Percentiles rank a stretch among this genome's conserved stretches.
These are phyloP conservation scores for Tromatobia lineatoria DNA, from an alignment of 2,888 invertebrate genomes.

Conservation along the genomic window DNA sequence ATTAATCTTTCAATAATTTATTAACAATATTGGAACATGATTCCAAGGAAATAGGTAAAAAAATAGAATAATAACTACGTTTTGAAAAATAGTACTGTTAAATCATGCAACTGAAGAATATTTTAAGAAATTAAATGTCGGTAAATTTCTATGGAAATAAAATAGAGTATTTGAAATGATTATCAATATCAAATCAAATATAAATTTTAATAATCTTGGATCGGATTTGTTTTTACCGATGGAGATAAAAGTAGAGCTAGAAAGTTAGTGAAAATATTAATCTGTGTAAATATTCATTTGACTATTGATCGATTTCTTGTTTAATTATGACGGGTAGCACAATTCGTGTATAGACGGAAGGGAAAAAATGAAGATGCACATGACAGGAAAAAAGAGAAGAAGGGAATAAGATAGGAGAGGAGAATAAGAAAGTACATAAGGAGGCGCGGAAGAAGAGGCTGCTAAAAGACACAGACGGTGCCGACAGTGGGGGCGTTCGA, in stretches of 20 bases:
- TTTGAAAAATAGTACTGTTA: too few relatives aligned
- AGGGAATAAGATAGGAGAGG: not conserved
- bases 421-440: slow-evolving; percentile 13
- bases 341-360: not conserved
- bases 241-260: too few relatives aligned
- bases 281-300: not conserved
- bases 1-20: not conserved
- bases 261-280: not conserved
- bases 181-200: too few relatives aligned
- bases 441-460: slow-evolving; percentile 23
- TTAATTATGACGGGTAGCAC: not conserved
- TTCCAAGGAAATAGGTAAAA: too few relatives aligned
- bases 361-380: not conserved
- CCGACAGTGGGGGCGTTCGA: slow-evolving; percentile 82
- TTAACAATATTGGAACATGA: too few relatives aligned
- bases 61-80: too few relatives aligned
- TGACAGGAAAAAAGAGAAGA: not conserved
- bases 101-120: too few relatives aligned
- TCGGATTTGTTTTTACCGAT: too few relatives aligned
- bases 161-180: too few relatives aligned
- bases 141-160: too few relatives aligned
- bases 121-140: too few relatives aligned
- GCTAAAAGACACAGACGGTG: slow-evolving; percentile 56
- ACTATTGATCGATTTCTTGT: not conserved
- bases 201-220: too few relatives aligned